A percentile compares a stretch with the other conserved stretches of the same genome.
These are phyloP conservation scores for Hiodon tergisus DNA, from an alignment of 2,113 vertebrate species.

Conservation along the genomic window DNA sequence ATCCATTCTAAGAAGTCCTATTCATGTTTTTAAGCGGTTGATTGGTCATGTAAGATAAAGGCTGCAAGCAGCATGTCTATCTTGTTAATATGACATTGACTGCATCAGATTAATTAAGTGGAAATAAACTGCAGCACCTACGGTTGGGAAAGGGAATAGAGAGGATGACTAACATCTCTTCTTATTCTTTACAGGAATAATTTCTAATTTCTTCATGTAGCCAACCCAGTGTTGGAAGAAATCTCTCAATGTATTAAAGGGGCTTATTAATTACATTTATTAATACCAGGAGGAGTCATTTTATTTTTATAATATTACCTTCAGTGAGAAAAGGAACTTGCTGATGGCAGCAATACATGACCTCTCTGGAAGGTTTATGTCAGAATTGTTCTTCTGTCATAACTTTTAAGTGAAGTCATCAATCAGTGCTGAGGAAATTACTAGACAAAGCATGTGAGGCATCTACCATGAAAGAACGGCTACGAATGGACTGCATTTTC, in stretches of 20 bases:
- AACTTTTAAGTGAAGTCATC: slow-evolving; percentile 52
- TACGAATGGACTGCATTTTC: not conserved
- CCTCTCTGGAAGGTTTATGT: slow-evolving; percentile 38
- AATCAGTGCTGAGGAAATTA: slow-evolving; percentile 58
- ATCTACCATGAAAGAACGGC: slow-evolving; percentile 27
- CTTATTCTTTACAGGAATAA: not conserved
- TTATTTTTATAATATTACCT: not conserved
- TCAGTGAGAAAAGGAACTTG: not conserved
- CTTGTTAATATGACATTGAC: not conserved
- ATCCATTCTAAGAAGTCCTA: not conserved
- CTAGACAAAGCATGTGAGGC: slow-evolving; percentile 41
- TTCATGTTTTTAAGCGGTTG: too few relatives aligned
- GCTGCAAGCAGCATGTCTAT: not conserved
- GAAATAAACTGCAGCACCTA: not conserved
- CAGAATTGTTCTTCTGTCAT: slow-evolving; percentile 38
- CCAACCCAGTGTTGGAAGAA: not conserved
- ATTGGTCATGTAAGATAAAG: not conserved
- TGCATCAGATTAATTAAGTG: slow-evolving; percentile 14
- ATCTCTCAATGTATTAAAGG: not conserved
- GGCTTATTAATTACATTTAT: not conserved
- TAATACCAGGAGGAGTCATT: not conserved
- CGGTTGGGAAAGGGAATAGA: not conserved
- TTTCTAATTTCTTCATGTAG: not conserved
- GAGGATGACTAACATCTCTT: not conserved
- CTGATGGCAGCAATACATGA: slow-evolving; percentile 20